phyloP scores from a whole-genome alignment of 2,113 vertebrate species.

The Phalacrocorax aristotelis region DNA sequence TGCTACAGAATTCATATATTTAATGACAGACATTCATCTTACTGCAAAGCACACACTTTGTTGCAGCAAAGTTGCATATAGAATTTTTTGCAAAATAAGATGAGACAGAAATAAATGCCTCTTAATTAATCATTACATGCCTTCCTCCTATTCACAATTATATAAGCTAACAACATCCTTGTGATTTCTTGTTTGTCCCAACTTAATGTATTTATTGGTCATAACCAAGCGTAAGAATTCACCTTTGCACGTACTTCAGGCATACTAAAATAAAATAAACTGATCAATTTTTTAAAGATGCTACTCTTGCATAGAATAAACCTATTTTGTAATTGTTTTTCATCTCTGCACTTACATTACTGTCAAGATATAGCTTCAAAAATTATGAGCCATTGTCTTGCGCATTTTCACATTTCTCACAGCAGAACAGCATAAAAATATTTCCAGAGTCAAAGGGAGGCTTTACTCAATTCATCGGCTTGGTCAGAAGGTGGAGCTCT shows the following conservation, averaged over 20 bases:
- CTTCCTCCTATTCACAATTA: background rate
- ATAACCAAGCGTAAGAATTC: background rate
- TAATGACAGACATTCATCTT: constrained; percentile 14
- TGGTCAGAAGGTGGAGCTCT: constrained; percentile 81
- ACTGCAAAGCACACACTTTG: background rate
- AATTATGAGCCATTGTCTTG: background rate
- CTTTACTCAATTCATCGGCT: constrained; percentile 37
- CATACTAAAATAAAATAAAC: background rate
- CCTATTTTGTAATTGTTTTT: background rate
- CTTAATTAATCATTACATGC: background rate
- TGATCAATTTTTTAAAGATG: background rate
- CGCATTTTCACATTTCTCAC: constrained; percentile 17
- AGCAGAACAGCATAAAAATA: constrained; percentile 6
- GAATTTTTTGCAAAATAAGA: background rate
- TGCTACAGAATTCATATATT: background rate
- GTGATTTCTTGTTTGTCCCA: background rate
- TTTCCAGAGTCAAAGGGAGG: background rate
- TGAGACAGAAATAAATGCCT: background rate
- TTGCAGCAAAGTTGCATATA: background rate
- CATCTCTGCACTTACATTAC: background rate
- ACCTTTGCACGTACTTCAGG: background rate
- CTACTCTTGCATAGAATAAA: background rate
- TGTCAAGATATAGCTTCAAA: background rate
- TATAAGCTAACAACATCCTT: background rate
- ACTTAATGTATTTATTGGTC: background rate